Conservation (phyloP, 2,797 vertebrate genomes). For the Rachycentron canadum region DNA sequence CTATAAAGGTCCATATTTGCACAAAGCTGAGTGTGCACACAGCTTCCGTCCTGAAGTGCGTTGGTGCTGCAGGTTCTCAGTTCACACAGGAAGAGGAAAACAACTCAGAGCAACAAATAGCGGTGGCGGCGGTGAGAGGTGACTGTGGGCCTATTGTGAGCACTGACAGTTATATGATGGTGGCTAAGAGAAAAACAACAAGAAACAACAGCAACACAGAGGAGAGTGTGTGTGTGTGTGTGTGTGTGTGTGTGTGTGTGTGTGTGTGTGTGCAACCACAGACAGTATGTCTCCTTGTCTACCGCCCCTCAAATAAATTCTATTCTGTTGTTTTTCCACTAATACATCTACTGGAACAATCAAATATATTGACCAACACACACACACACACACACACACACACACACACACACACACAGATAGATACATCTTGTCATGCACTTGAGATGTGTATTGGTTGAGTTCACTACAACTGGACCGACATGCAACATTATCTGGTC, state of each 20-base stretch:
- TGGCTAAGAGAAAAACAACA: constrained; percentile 26
- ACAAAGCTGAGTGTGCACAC: neutral
- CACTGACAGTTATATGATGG: constrained; percentile 61
- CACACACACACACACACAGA: constrained; percentile 32
- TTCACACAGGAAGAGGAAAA: constrained; percentile 48
- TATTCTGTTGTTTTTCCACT: constrained; percentile 62
- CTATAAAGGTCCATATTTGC: neutral
- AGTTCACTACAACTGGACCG: constrained; percentile 43
- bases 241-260: constrained; percentile 10
- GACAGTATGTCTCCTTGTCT: constrained; percentile 70
- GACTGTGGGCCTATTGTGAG: constrained; percentile 47
- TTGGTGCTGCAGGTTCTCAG: neutral
- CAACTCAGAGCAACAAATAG: constrained; percentile 20
- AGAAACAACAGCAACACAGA: constrained; percentile 23
- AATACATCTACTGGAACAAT: constrained; percentile 73
- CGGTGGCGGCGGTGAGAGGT: neutral
- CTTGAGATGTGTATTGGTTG: constrained; percentile 58
- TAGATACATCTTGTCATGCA: constrained; percentile 56
- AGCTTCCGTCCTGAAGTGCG: neutral
- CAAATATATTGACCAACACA: constrained; percentile 75
- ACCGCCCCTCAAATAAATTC: constrained; percentile 69
- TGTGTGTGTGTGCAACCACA: constrained; percentile 33
- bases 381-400: constrained; percentile 38
- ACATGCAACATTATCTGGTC: constrained; percentile 75
- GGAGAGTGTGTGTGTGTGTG: constrained; percentile 1